Evolutionary conservation across 2,888 invertebrate species (phyloP), one percentile per base, ranked within the genome.

Genomic region (Lamellibrachia satsuma): DNA sequence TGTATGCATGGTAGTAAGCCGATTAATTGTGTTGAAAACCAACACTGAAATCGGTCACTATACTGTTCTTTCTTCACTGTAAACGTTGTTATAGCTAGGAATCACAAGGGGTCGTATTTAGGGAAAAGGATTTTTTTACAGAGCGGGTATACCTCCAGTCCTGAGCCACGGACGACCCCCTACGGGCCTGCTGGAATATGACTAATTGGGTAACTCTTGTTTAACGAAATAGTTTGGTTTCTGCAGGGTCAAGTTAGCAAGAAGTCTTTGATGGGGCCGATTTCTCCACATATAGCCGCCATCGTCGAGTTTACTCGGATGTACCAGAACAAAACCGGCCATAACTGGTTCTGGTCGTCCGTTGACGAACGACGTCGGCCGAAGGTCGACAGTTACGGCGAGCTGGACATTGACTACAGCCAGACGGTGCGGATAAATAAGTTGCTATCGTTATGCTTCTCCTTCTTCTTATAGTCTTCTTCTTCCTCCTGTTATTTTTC

Each of bases 271-370:
- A 22, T 75, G 75, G 75, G 75, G 75, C 75, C 75, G 75, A 15
- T 75, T 15, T 15, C 75, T 11, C 75, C 75, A 22, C 75, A 75
- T 6, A 75, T 75, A 22, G 75, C 75, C 75, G 75, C 75, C 22
- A 75, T 75, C 75, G 75, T 75, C 75, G 75, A 75, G n/a, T 75
- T 75, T n/a, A 75, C 75, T 15, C 75, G 75, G 15, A 75, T 75
- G 75, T 75, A 75, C 22, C 75, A 75, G 75, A 75, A 75, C 75
- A 75, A 75, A 22, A 75, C 75, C 15, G 75, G 75, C 22, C 75
- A 75, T n/a, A 75, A 75, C 75, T 75, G 75, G 75, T 75, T 75
- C 75, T 75, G 15, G 75, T 11, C 22, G 3, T 15, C 75, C 22
- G 75, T 22, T 11, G 75, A 75, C 15, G 75, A 75, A 22, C 75